Base-by-base conservation (phyloP, 1,140 invertebrate genomes). In the Brachionus plicatilis region DNA sequence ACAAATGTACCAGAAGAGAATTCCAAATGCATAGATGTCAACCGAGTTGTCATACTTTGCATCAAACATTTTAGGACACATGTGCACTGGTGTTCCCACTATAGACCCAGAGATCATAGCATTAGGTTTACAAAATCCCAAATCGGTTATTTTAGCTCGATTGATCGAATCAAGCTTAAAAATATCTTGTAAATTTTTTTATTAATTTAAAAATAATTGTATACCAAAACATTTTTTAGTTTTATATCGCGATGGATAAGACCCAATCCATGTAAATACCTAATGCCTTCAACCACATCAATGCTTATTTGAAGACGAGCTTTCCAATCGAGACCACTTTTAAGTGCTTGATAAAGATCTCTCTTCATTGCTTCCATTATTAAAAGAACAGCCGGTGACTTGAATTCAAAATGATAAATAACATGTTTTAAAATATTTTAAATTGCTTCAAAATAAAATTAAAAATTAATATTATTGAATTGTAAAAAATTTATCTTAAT, bases 101-200 rank as follows among this genome's bases (percentile, higher is more conserved):
- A 90, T 88, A 76, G 88, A 89, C 3, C 91, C 94, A 4, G 94
- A 95, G 92, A 96, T 94, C 92, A 96, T 95, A 0, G 94, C 94
- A 89, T 94, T 94, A 0, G 94, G 94, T 86, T 95, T 95, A 87
- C 95, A 96, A 90, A 96, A 96, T 1, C 95, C 95, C 6, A 96
- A 92, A 90, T 96, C 95, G 0, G 94, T 95, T 29, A 96, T 90
- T 88, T 95, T 94, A 0, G 94, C 95, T 43, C 94, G 91, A 87
- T 94, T 92, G 5, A 92, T 88, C 6, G 88, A 89, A 88, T 96
- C 94, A 85, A 96, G 87, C 91, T 92, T 86, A 12, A 88, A 33
- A 37, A 24, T 70, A 85, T 8, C 47, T 24, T 56, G 12, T 12
- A 37, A 33, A 14, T 50, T 83, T 66, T 47, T 53, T 65, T 47